Evolutionary conservation across 2,113 vertebrate genomes (phyloP).

Genomic region (Loxodonta africana): DNA sequence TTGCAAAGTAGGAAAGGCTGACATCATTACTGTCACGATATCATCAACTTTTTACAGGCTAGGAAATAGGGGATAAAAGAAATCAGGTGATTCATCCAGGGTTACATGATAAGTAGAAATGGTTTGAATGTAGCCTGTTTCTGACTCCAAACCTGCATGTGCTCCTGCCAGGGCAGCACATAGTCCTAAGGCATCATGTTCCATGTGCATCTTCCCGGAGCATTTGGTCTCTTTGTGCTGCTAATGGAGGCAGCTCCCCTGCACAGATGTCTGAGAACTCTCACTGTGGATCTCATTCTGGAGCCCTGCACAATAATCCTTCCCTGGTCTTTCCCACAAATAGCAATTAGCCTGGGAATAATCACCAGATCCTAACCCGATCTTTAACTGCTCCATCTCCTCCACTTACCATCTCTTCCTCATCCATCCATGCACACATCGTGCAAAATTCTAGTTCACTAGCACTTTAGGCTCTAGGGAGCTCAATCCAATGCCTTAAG

Average conservation of each 20-base stretch:
- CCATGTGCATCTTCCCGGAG: background rate
- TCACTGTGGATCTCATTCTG: background rate
- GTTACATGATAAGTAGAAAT: rapidly evolving
- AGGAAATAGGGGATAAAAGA: background rate
- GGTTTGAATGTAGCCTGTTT: rapidly evolving
- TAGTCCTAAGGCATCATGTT: rapidly evolving
- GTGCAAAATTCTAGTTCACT: slow-evolving; percentile 4
- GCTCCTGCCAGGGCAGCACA: background rate
- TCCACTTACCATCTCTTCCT: background rate
- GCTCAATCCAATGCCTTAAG: background rate
- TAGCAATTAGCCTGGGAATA: slow-evolving; percentile 59
- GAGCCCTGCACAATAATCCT: background rate
- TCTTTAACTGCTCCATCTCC: slow-evolving; percentile 1
- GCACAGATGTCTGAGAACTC: background rate
- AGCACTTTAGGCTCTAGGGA: slow-evolving; percentile 40
- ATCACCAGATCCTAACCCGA: background rate
- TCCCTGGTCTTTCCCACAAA: background rate
- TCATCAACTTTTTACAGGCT: background rate
- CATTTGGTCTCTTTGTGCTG: background rate
- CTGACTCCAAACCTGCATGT: rapidly evolving
- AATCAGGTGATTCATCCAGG: background rate
- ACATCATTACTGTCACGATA: too few species aligned
- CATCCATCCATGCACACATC: rapidly evolving
- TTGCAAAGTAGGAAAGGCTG: background rate
- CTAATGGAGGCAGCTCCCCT: background rate